These are phyloP conservation scores for Leucozona laternaria DNA, from an alignment of 2,888 invertebrate species.

Conservation along the genomic window DNA sequence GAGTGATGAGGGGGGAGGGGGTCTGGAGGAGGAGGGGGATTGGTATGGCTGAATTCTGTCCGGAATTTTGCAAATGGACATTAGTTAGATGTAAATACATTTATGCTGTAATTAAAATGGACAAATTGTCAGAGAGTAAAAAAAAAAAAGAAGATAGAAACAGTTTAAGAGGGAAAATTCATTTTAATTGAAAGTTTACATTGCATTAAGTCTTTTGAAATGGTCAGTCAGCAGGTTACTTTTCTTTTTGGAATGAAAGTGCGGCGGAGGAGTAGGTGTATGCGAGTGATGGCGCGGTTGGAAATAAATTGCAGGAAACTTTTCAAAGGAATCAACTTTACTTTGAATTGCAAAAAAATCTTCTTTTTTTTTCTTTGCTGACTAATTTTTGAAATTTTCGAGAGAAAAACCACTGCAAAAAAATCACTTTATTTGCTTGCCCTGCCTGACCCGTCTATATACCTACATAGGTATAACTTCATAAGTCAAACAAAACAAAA, in stretches of 20 bases:
- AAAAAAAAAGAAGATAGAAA: neutral
- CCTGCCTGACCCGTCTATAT: too few species aligned
- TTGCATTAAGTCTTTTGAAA: conserved; percentile 51
- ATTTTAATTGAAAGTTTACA: conserved; percentile 71
- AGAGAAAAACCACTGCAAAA: conserved; percentile 7
- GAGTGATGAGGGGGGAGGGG: neutral
- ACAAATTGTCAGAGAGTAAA: conserved; percentile 47
- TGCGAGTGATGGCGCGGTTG: conserved; percentile 2
- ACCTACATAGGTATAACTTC: neutral
- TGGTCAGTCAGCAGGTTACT: conserved; percentile 18
- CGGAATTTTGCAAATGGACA: conserved; percentile 56
- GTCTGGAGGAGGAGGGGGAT: neutral
- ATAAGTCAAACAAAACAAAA: conserved; percentile 23
- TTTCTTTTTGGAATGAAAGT: neutral
- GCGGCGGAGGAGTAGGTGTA: neutral
- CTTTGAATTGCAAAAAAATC: conserved; percentile 18
- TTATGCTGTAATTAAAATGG: conserved; percentile 69
- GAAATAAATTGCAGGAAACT: conserved; percentile 30
- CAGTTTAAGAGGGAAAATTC: neutral
- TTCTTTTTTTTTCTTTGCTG: neutral
- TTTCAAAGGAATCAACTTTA: conserved; percentile 44
- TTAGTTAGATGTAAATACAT: conserved; percentile 68
- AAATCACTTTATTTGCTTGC: neutral
- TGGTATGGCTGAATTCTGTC: neutral
- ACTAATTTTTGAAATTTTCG: neutral